Evolutionary conservation across 2,113 vertebrate genomes (phyloP).

Genomic region (Scolopax mira): DNA sequence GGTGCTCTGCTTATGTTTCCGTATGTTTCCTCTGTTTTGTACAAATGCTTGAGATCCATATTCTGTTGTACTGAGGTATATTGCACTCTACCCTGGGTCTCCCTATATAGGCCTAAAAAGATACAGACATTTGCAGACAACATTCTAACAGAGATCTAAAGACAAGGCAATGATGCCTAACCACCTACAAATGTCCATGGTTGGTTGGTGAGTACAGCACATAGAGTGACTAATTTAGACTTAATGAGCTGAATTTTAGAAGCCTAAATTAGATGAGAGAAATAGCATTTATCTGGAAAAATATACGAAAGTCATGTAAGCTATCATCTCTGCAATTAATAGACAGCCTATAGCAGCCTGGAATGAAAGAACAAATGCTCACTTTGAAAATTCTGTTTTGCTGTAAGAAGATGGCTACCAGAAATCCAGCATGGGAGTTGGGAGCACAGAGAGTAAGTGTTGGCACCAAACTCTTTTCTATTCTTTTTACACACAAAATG

Average conservation of each 20-base stretch:
- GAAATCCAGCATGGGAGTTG: neutral
- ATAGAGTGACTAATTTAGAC: neutral
- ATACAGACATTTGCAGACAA: neutral
- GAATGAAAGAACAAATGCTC: neutral
- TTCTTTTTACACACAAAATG: neutral
- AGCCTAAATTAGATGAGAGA: neutral
- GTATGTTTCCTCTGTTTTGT: neutral
- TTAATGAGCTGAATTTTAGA: neutral
- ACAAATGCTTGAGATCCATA: neutral
- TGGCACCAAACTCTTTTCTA: neutral
- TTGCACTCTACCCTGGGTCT: neutral
- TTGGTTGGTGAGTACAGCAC: neutral
- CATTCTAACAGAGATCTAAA: neutral
- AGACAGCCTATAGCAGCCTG: neutral
- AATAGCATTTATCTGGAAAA: neutral
- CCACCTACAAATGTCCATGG: neutral
- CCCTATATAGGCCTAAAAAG: neutral
- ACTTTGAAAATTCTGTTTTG: neutral
- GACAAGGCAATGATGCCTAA: neutral
- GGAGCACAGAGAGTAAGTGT: neutral
- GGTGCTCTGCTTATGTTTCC: neutral
- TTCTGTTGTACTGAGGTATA: neutral
- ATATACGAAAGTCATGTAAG: neutral
- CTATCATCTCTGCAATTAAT: neutral
- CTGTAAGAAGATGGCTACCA: neutral